A percentile compares a stretch with the other conserved stretches of the same genome.
phyloP scores from a whole-genome alignment of 2,888 invertebrate species.

The Volucella inanis region DNA sequence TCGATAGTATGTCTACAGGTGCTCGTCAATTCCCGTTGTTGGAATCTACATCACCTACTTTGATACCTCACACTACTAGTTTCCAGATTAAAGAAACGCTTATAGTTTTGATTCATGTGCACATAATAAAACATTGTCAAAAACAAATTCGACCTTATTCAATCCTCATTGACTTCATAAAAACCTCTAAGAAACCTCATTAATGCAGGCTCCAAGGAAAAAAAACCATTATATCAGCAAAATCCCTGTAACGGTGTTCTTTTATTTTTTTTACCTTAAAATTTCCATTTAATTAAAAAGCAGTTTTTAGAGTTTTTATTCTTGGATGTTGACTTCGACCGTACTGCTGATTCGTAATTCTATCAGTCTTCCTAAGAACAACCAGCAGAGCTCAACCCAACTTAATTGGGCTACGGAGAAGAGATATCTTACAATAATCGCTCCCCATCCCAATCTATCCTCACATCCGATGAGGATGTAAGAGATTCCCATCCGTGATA shows the following conservation, averaged over 20 bases:
- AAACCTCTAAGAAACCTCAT: too few species aligned
- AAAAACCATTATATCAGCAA: too few species aligned
- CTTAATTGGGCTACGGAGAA: background rate
- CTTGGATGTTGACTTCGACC: background rate
- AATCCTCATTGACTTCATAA: too few species aligned
- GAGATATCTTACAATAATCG: slow-evolving; percentile 12
- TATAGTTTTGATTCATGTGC: too few species aligned
- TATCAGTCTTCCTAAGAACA: slow-evolving; percentile 24
- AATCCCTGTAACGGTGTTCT: background rate
- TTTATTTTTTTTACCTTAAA: slow-evolving; percentile 3
- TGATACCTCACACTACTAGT: too few species aligned
- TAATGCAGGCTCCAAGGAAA: too few species aligned
- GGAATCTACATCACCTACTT: too few species aligned
- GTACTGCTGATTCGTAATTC: slow-evolving; percentile 18
- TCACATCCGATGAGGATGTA: background rate
- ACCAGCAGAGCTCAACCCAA: background rate
- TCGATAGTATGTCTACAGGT: too few species aligned
- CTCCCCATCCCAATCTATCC: background rate
- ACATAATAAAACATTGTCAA: too few species aligned
- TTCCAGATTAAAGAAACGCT: too few species aligned
- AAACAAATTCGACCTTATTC: too few species aligned
- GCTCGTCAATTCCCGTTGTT: too few species aligned
- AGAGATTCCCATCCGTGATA: slow-evolving; percentile 12
- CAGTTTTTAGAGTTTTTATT: slow-evolving; percentile 7
- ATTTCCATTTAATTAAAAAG: slow-evolving; percentile 39